These are phyloP conservation scores for Teleiodes luculella DNA, from an alignment of 2,888 invertebrate species.

Conservation along the genomic window DNA sequence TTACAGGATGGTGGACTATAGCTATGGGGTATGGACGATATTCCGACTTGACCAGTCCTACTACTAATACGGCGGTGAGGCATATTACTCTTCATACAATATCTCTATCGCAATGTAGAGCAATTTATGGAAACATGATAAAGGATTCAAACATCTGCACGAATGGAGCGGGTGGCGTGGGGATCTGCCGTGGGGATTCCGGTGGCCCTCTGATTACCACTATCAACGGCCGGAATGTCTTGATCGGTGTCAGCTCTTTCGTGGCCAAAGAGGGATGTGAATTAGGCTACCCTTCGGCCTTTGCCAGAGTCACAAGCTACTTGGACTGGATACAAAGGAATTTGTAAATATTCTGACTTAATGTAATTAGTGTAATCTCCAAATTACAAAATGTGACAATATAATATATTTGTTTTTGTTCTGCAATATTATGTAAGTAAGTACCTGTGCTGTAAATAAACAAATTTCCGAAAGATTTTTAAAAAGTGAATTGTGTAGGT, in stretches of 20 bases:
- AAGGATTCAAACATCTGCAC: conserved; percentile 58
- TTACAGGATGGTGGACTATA: conserved; percentile 37
- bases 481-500: no score
- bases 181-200: conserved; percentile 62
- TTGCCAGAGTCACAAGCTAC: conserved; percentile 49
- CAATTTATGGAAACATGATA: conserved; percentile 41
- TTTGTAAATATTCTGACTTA: conserved; percentile 24
- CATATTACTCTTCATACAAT: conserved; percentile 50
- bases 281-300: conserved; percentile 55
- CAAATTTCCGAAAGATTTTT: no score
- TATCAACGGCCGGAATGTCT: conserved; percentile 38
- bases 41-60: conserved; percentile 45
- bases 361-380: no score
- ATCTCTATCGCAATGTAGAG: conserved; percentile 39
- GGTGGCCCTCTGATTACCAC: conserved; percentile 54
- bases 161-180: conserved; percentile 52
- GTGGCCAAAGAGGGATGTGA: conserved; percentile 57
- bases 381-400: not conserved
- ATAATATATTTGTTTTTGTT: not conserved
- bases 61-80: conserved; percentile 49
- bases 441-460: no score
- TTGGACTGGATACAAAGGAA: conserved; percentile 48
- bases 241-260: conserved; percentile 63
- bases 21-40: conserved; percentile 61
- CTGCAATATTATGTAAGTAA: no score